phyloP scores from a whole-genome alignment of 2,797 vertebrate species.

The Eremophila alpestris region DNA sequence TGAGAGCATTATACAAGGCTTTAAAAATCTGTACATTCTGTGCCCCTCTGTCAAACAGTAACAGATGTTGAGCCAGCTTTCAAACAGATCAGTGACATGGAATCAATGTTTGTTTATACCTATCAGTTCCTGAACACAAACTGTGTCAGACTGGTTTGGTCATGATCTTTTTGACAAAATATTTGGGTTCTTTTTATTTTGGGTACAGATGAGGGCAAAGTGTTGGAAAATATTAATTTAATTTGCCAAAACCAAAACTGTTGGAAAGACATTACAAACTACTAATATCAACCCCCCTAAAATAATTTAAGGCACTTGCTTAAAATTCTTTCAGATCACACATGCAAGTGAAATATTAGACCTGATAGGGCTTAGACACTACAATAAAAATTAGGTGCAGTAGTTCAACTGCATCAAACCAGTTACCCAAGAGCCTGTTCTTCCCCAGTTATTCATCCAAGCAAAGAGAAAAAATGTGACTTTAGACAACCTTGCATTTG shows the following conservation, averaged over 20 bases:
- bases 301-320: not conserved
- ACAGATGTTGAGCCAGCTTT: constrained; percentile 49
- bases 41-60: not conserved
- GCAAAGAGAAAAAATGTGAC: not conserved
- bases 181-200: not conserved
- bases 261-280: not conserved
- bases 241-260: not conserved
- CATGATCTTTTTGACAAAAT: not conserved
- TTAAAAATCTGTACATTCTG: constrained; percentile 25
- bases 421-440: not conserved
- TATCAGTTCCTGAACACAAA: not conserved
- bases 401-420: not conserved
- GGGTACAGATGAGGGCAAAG: not conserved
- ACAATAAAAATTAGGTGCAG: not conserved
- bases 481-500: not conserved
- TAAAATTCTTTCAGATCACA: not conserved
- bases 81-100: not conserved
- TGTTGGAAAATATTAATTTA: not conserved
- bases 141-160: not conserved
- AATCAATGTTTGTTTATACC: not conserved
- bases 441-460: not conserved
- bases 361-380: not conserved
- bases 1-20: constrained; percentile 1
- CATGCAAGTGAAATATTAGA: not conserved
- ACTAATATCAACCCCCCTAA: not conserved